Evolutionary conservation across 2,113 vertebrate genomes (phyloP).

Genomic region (Solenodon paradoxus): DNA sequence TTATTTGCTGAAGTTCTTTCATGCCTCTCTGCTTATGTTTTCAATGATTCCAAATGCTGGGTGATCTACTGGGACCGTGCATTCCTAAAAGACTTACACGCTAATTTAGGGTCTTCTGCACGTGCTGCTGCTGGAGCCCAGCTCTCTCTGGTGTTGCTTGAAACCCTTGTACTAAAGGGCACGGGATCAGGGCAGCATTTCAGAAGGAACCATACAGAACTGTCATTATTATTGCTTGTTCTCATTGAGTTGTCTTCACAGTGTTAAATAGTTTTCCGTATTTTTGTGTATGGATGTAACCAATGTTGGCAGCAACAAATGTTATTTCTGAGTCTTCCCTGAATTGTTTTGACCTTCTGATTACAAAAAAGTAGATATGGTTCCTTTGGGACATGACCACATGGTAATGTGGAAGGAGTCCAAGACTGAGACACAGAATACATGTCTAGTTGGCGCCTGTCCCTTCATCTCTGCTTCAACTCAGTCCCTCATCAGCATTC

Average conservation of each 20-base stretch:
- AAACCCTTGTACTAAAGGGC: not conserved
- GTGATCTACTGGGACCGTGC: constrained; percentile 51
- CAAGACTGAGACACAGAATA: not conserved
- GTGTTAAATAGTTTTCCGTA: not conserved
- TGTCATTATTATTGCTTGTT: not conserved
- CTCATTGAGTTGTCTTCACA: not conserved
- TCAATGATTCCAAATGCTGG: constrained; percentile 70
- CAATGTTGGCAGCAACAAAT: constrained; percentile 6
- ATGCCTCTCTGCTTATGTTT: constrained; percentile 61
- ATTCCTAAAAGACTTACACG: constrained; percentile 69
- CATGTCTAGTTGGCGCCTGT: not conserved
- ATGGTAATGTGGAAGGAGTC: not conserved
- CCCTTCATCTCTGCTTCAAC: not conserved
- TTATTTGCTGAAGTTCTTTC: constrained; percentile 63
- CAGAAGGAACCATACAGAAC: not conserved
- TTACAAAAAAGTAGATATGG: constrained; percentile 25
- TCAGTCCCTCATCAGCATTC: not conserved
- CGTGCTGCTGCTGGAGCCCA: constrained; percentile 26
- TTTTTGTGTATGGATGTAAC: not conserved
- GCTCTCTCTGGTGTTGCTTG: not conserved
- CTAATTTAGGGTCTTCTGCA: constrained; percentile 37
- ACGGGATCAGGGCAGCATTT: not conserved
- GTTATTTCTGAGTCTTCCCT: constrained; percentile 41
- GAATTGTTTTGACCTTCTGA: constrained; percentile 60
- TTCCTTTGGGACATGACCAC: constrained; percentile 31